These are phyloP conservation scores for Elachura formosa DNA, from an alignment of 2,113 vertebrate genomes.

Conservation along the genomic window DNA sequence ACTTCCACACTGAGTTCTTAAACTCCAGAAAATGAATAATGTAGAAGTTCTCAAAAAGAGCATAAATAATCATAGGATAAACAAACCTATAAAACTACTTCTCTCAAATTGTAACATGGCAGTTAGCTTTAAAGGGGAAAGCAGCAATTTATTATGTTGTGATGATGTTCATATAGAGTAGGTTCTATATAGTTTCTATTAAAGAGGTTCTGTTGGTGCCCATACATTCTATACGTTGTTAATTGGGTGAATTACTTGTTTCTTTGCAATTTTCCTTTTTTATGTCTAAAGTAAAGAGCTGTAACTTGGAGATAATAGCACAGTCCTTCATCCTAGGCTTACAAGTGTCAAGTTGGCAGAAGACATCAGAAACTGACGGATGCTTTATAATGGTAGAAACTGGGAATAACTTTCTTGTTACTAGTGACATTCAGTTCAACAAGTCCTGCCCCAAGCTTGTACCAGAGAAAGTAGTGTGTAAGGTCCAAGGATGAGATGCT, in stretches of 20 bases:
- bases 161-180: not conserved
- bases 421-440: not conserved
- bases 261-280: not conserved
- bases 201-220: not conserved
- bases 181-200: not conserved
- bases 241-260: not conserved
- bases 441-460: not conserved
- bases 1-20: conserved; percentile 10
- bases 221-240: not conserved
- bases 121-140: not conserved
- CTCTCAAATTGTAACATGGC: not conserved
- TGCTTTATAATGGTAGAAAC: not conserved
- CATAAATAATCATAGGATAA: not conserved
- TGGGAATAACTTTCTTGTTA: not conserved
- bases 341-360: not conserved
- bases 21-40: conserved; percentile 1
- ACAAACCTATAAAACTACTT: conserved; percentile 7
- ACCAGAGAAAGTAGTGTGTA: fast-evolving
- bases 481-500: not conserved
- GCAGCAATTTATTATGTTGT: not conserved
- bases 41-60: not conserved
- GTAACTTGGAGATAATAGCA: not conserved
- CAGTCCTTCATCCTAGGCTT: not conserved
- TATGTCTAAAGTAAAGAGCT: not conserved
- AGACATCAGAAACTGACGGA: not conserved